Conservation (phyloP, 2,113 vertebrate genomes). For the rabbit (Oryctolagus cuniculus) region mOryCun1.1 NC_091434.1:23174001-23174500, state of each 20-base stretch:
- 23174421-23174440: slow-evolving; percentile 92
- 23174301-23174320: neutral
- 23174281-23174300: neutral
- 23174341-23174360: slow-evolving; percentile 5
- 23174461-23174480: slow-evolving; percentile 89
- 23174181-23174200: neutral
- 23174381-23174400: neutral
- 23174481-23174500: neutral
- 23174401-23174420: slow-evolving; percentile 42
- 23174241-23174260: neutral
- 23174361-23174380: slow-evolving; percentile 47
- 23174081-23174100: no score
- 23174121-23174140: no score
- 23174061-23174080: no score
- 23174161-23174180: neutral
- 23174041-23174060: no score
- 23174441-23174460: slow-evolving; percentile 92
- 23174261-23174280: neutral
- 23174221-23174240: neutral
- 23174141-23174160: no score
- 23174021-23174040: no score
- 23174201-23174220: neutral
- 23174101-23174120: no score
- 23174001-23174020: no score
- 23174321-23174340: neutral